Percentiles rank a stretch among this genome's conserved stretches.
phyloP scores from a whole-genome alignment of 2,113 vertebrate species.

The Megaceryle maxima region DNA sequence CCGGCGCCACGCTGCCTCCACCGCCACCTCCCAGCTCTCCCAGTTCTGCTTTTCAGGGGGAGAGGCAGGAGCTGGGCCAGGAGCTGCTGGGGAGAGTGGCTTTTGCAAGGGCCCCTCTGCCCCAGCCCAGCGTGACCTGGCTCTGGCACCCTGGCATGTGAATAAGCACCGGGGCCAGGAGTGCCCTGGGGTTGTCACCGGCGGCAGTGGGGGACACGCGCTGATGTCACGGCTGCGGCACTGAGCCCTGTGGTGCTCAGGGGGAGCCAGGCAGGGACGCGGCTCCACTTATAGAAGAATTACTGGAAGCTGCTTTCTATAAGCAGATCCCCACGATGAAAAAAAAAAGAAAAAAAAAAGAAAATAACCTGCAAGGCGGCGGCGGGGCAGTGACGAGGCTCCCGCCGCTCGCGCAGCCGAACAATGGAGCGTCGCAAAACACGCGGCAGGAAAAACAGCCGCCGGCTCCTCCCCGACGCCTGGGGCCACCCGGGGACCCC shows the following conservation, averaged over 20 bases:
- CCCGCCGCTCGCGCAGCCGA: constrained; percentile 39
- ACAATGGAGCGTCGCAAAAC: constrained; percentile 87
- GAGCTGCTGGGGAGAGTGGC: neutral
- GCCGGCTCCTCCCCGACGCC: constrained; percentile 37
- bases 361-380: constrained; percentile 15
- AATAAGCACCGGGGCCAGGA: neutral
- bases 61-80: neutral
- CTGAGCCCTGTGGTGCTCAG: constrained; percentile 46
- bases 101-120: neutral
- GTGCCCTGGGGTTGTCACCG: neutral
- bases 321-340: constrained; percentile 79
- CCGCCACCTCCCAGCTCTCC: neutral
- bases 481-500: constrained; percentile 3
- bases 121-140: neutral
- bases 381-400: constrained; percentile 58
- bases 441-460: constrained; percentile 81
- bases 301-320: constrained; percentile 92
- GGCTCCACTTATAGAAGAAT: constrained; percentile 86
- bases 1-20: neutral
- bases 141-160: neutral
- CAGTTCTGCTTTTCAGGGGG: constrained; percentile 39
- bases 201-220: neutral
- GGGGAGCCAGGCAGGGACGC: constrained; percentile 63
- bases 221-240: constrained; percentile 56
- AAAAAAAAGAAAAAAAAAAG: neutral